Evolutionary conservation across 2,888 invertebrate species (phyloP), one percentile per base, ranked within the genome.

Genomic region (Lysandra bellargus): DNA sequence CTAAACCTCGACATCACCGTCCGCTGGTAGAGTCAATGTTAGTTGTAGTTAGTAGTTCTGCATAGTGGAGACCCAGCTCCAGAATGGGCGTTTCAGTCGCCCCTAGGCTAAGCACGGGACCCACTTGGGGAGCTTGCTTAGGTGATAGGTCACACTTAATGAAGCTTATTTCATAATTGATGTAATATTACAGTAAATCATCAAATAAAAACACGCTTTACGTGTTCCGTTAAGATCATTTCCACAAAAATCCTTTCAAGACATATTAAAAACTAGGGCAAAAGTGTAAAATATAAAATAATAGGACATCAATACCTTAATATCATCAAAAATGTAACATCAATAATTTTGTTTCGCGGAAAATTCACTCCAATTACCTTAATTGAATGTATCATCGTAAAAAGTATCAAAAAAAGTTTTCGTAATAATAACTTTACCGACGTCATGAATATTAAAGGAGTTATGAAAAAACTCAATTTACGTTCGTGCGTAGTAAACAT

Each of bases 391-490:
- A 69, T 33, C 69, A 33, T 69, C 69, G 33, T 69, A 69, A 69
- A 69, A 69, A 37, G 33, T 69, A 69, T 69, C 33, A 69, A 69
- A 69, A 69, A 69, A 69, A 37, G 33, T 61, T 79, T 78, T 79
- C 69, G 75, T 80, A 79, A 79, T 80, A 79, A 79, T 72, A 80
- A 79, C 78, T 80, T 81, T 78, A 81, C 79, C 76, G 78, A 79
- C 79, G 76, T 30, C 76, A 76, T 80, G 79, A 80, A 81, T 81
- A 81, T 80, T 78, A 80, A 79, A 81, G 75, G 80, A 76, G 80
- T 73, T 77, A 64, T 79, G 78, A 76, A 76, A 76, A 76, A 78
- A 80, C 79, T 78, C 79, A 78, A 81, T 81, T 78, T 80, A 78
- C 74, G 57, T 40, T 30, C 76, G 76, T 76, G 33, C 53, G 69